phyloP scores from a whole-genome alignment of 1,140 invertebrate species.

The Hylaeus volcanicus region DNA sequence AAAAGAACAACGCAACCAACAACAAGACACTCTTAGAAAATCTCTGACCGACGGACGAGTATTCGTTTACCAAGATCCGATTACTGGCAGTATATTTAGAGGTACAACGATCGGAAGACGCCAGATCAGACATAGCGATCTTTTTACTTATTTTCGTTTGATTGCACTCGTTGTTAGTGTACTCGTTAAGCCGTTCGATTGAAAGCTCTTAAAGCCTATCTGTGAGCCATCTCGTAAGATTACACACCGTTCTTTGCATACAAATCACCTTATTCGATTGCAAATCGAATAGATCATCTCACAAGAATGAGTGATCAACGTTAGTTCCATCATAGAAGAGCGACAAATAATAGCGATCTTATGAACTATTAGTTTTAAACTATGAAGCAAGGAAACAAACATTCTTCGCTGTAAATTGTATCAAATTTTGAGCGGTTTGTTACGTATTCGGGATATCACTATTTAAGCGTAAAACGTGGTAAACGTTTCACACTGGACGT shows the following conservation, averaged over 20 bases:
- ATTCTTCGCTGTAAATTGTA: too few species aligned
- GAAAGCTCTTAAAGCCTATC: not conserved
- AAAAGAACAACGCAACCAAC: not conserved
- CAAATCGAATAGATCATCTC: not conserved
- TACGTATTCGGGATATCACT: too few species aligned
- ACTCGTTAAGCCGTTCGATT: not conserved
- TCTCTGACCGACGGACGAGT: not conserved
- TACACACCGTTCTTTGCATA: not conserved
- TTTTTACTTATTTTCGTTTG: not conserved
- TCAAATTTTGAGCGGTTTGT: too few species aligned
- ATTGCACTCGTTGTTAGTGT: not conserved
- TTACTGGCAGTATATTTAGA: slow-evolving; percentile 23
- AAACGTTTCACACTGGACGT: not conserved
- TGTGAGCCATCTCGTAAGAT: not conserved
- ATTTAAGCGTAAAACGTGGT: too few species aligned
- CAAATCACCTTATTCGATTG: not conserved
- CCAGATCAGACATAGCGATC: not conserved
- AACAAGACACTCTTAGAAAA: not conserved
- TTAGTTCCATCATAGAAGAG: not conserved
- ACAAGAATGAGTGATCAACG: too few species aligned
- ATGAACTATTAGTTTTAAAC: not conserved
- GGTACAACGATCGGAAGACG: slow-evolving; percentile 1
- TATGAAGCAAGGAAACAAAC: not conserved
- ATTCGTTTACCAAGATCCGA: not conserved
- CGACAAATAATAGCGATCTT: not conserved